Percentiles rank a stretch among this genome's conserved stretches.
Conservation (phyloP, 2,797 vertebrate genomes). For the Heterohyrax brucei region DNA sequence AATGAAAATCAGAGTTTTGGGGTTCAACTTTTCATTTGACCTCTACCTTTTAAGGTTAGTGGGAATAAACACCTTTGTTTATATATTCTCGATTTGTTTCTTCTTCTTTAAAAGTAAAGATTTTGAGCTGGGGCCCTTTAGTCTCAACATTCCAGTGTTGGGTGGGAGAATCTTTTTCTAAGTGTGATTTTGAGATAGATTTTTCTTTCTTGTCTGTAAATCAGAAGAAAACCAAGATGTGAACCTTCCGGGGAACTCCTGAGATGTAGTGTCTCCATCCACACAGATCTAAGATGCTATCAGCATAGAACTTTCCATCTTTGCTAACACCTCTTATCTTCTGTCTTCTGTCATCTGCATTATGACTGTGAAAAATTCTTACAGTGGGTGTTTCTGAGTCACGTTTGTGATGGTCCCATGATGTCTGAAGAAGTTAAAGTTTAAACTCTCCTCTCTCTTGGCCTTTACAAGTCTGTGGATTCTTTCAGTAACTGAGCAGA, state of each 20-base stretch:
- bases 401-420: constrained; percentile 85
- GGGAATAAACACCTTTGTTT: not conserved
- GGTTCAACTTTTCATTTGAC: not conserved
- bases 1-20: not conserved
- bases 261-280: constrained; percentile 43
- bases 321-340: constrained; percentile 81
- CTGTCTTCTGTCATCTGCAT: constrained; percentile 81
- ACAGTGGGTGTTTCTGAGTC: constrained; percentile 80
- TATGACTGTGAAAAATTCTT: constrained; percentile 79
- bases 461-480: constrained; percentile 72
- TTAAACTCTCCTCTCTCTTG: constrained; percentile 85
- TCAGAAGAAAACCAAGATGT: constrained; percentile 39
- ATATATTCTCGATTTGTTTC: not conserved
- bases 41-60: not conserved
- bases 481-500: constrained; percentile 68
- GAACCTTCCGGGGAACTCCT: not conserved
- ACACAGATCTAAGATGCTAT: constrained; percentile 75
- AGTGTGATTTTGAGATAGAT: not conserved
- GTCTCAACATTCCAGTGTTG: not conserved
- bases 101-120: not conserved
- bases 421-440: constrained; percentile 90
- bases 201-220: constrained; percentile 18
- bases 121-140: not conserved
- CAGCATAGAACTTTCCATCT: constrained; percentile 75
- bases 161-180: not conserved